These are phyloP conservation scores for Marisa cornuarietis DNA, from an alignment of 1,140 invertebrate genomes.

Conservation along the genomic window DNA sequence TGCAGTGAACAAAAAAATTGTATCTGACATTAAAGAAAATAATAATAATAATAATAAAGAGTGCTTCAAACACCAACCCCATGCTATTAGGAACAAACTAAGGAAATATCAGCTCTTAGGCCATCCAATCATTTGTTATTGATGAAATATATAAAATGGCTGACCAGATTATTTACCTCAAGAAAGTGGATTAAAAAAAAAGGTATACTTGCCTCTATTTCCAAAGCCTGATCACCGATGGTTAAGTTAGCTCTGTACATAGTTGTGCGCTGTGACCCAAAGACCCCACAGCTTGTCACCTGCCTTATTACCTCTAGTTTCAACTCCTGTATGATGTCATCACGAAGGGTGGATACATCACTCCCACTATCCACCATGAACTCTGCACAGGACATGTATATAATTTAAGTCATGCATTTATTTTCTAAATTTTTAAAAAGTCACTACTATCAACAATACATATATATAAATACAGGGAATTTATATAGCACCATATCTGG, in stretches of 20 bases:
- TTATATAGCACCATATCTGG: too few species aligned
- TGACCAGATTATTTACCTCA: not conserved
- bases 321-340: constrained; percentile 49
- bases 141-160: not conserved
- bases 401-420: too few species aligned
- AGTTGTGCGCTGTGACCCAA: constrained; percentile 55
- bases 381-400: constrained; percentile 43
- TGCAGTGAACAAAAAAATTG: too few species aligned
- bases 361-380: constrained; percentile 65
- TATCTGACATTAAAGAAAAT: too few species aligned
- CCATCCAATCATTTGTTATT: not conserved
- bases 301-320: constrained; percentile 55
- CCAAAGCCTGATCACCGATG: constrained; percentile 51
- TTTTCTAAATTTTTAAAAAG: too few species aligned
- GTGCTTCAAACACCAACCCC: too few species aligned
- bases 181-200: too few species aligned
- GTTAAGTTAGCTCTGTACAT: constrained; percentile 54
- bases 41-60: too few species aligned
- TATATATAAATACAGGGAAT: too few species aligned
- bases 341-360: constrained; percentile 61
- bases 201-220: constrained; percentile 49
- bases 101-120: not conserved
- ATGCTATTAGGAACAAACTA: too few species aligned
- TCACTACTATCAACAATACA: too few species aligned
- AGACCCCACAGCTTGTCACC: constrained; percentile 59